Evolutionary conservation across 2,888 invertebrate genomes (phyloP), one percentile per base, ranked within the genome.

Genomic region (Liodrosophila aerea): DNA sequence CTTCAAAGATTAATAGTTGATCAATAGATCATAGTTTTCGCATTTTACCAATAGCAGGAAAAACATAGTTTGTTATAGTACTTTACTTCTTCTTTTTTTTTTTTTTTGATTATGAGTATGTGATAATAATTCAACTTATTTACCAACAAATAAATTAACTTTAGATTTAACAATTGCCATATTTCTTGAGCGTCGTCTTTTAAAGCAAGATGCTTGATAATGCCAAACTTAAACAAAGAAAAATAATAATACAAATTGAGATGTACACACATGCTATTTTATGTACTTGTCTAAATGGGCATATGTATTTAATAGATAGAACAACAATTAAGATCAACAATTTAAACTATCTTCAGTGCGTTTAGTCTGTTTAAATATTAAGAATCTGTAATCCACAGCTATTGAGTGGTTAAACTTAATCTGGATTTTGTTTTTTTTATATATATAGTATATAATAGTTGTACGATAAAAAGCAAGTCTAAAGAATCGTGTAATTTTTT

Each of bases 381-480:
- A 73, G 56, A 73, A 68, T 58, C 63, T 59, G 68, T 58, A 68
- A 63, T 63, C 49, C 63, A 46, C 41, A 41, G 39, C 56, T 62
- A 50, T 49, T 61, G 65, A 33, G 27, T 52, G 41, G 49, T 53
- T 61, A 34, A 52, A 65, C 34, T 40, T 47, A 44, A 30, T 61
- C 29, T 37, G 33, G 27, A 53, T 68, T 34, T 44, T 12, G 39
- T 37, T 13, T 39, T 1, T 39, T 36, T 15, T 11, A 0, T 11
- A 22, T 46, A 39, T 47, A 27, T 57, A 61, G 57, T 40, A 29
- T 37, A 57, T 59, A 47, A 60, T 47, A 34, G 52, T 62, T 58
- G 63, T 63, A 51, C 56, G 63, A 67, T 72, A 63, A 67, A 46
- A 85, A 60, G 76, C 81, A 85, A 85, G 81, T 85, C 80, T 82